These are phyloP conservation scores for Pachyramphus minor DNA, from an alignment of 2,113 vertebrate species.

Conservation along the genomic window DNA sequence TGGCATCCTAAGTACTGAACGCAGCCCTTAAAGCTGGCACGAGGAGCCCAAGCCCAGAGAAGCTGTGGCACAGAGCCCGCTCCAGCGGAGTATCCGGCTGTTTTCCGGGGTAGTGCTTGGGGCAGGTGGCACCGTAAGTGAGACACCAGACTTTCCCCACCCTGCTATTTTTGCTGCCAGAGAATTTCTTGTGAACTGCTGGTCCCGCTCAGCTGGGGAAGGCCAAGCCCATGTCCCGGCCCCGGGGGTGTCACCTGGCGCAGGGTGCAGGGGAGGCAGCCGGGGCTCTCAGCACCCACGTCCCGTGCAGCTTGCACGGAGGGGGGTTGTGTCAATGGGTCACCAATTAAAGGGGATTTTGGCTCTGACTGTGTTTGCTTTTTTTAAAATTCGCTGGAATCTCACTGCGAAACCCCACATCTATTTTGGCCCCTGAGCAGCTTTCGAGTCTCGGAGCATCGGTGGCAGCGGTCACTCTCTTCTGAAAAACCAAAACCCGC, in stretches of 20 bases:
- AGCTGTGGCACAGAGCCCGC: neutral
- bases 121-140: neutral
- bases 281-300: rapidly evolving
- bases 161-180: neutral
- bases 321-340: neutral
- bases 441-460: neutral
- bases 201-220: rapidly evolving
- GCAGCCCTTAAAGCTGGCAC: neutral
- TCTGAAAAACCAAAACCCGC: neutral
- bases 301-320: rapidly evolving
- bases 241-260: rapidly evolving
- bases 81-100: rapidly evolving
- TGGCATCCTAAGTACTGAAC: neutral
- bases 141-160: neutral
- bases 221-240: rapidly evolving
- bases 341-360: neutral
- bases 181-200: neutral
- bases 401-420: neutral
- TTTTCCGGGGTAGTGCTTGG: rapidly evolving
- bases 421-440: neutral
- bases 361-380: neutral
- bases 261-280: neutral
- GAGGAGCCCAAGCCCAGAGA: neutral
- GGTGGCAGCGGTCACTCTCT: neutral
- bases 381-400: slow-evolving; percentile 56